Evolutionary conservation across 1,140 invertebrate genomes (phyloP).

Genomic region (Pogonomyrmex californicus): DNA sequence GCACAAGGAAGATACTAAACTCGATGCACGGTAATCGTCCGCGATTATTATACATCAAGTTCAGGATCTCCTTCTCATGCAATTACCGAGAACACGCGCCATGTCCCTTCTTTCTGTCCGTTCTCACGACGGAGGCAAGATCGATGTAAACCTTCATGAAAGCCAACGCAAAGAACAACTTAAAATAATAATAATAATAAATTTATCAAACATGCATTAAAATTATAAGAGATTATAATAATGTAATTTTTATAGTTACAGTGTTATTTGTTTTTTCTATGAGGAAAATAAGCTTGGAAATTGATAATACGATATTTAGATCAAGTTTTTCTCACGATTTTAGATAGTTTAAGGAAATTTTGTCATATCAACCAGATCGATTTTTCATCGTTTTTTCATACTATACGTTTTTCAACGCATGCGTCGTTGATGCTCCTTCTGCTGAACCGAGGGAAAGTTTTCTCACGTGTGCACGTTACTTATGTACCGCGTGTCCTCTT

Average conservation of each 20-base stretch:
- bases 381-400: not conserved
- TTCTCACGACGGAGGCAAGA: not conserved
- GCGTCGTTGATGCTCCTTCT: not conserved
- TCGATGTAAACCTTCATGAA: not conserved
- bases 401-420: not conserved
- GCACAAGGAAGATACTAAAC: constrained; percentile 25
- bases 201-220: not conserved
- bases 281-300: constrained; percentile 3
- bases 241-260: not conserved
- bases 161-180: not conserved
- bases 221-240: constrained; percentile 13
- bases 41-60: constrained; percentile 52
- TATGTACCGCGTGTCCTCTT: constrained; percentile 29
- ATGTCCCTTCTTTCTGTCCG: constrained; percentile 20
- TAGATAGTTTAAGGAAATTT: not conserved
- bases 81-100: constrained; percentile 37
- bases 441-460: constrained; percentile 42
- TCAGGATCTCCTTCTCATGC: constrained; percentile 16
- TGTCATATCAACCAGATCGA: not conserved
- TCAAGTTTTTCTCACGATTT: not conserved
- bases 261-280: not conserved
- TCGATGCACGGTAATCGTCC: constrained; percentile 38
- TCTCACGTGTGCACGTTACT: constrained; percentile 1
- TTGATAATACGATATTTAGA: not conserved
- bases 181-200: not conserved